phyloP scores from a whole-genome alignment of 2,888 invertebrate species.

The Criorhina ranunculi region DNA sequence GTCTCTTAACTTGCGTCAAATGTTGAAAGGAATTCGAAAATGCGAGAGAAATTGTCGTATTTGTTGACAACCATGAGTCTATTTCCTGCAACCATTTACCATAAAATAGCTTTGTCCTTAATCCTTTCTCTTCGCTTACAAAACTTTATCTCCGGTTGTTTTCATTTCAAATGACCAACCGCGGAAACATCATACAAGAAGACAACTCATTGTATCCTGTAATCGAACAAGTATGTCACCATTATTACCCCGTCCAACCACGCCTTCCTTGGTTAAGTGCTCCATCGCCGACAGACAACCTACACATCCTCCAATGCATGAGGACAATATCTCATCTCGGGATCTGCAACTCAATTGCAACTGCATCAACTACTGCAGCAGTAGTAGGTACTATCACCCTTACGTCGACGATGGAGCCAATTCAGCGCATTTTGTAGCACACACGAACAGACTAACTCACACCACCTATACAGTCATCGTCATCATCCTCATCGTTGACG shows the following conservation, averaged over 20 bases:
- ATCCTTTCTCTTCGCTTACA: neutral
- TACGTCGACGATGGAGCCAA: conserved; percentile 59
- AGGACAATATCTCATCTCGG: conserved; percentile 74
- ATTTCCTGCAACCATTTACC: too few species aligned
- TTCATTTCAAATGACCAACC: conserved; percentile 55
- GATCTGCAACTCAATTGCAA: conserved; percentile 76
- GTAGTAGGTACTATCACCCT: conserved; percentile 30
- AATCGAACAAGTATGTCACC: conserved; percentile 60
- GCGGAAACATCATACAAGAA: conserved; percentile 58
- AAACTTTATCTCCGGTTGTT: neutral
- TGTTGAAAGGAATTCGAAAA: too few species aligned
- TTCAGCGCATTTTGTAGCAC: conserved; percentile 72
- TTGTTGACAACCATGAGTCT: too few species aligned
- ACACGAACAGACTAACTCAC: conserved; percentile 54
- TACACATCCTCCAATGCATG: conserved; percentile 45
- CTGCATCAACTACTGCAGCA: conserved; percentile 74
- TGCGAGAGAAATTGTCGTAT: too few species aligned
- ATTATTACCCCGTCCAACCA: conserved; percentile 8
- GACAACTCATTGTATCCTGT: conserved; percentile 60
- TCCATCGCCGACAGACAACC: conserved; percentile 45
- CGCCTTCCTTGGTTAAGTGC: conserved; percentile 48
- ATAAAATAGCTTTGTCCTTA: too few species aligned
- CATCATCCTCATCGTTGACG: neutral
- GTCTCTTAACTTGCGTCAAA: too few species aligned
- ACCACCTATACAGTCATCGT: conserved; percentile 18